Base-by-base conservation (phyloP, 2,797 vertebrate genomes). In the Oreochromis grahami region DNA sequence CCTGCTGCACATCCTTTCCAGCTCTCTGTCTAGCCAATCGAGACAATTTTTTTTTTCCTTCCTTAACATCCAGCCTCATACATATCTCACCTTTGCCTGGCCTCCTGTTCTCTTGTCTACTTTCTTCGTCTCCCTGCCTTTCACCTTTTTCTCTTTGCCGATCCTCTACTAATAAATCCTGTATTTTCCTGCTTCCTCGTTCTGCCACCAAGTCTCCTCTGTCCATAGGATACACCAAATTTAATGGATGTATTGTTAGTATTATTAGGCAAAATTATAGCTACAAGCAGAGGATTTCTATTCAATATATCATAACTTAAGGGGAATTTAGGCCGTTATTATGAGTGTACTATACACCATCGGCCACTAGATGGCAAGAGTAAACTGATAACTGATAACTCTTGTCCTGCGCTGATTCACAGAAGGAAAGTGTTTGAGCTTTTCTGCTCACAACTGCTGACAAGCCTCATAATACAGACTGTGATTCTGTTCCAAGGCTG, bases 301-400 rank as follows among this genome's bases (percentile, higher is more conserved):
- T 48, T 19, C 15, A 48, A 29, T 48, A 32, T 48, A 19, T 5
- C 6, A 2, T 72, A 72, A 48, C 26, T 50, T 26, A 19, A 2
- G 15, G 68, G 15, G 43, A 50, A 0, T 50, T 5, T 32, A 48
- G 24, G 17, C 17, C 32, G 10, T 32, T 48, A n/a, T 50, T 5
- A 3, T 45, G 52, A 45, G 2, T 90, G 88, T 84, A 78, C 36
- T 90, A 55, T 12, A 3, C 1, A 65, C 3, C 68, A 17, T 38
- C 80, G 13, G 45, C 88, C 93, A 91, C 88, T 91, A 94, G 95
- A 85, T 92, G 92, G 88, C 43, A 79, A 87, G 84, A 90, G 26
- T 84, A 34, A 77, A 41, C 77, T 76, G 17, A 21, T 45, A 77
- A 41, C 77, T 76, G 17, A 21, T 45, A 17, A 38, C 4, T 13